Evolutionary conservation across 1,140 invertebrate species (phyloP).

Genomic region (Drosophila paulistorum): DNA sequence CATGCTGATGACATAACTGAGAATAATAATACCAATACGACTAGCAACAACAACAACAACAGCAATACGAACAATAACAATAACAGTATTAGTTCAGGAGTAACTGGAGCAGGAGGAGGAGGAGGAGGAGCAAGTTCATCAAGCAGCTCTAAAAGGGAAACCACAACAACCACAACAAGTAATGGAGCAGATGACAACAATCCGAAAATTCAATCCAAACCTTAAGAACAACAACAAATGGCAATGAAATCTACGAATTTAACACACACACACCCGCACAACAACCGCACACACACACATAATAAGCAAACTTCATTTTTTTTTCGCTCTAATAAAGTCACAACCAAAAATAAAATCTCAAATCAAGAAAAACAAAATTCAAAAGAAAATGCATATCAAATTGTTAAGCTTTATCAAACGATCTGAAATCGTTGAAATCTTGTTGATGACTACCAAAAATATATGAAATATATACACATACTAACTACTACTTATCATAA

Average conservation of each 20-base stretch:
- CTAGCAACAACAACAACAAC: conserved; percentile 24
- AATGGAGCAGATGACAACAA: conserved; percentile 13
- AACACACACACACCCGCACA: conserved; percentile 27
- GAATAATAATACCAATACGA: conserved; percentile 24
- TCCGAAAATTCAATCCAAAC: not conserved
- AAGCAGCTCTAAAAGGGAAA: conserved; percentile 40
- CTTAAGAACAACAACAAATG: not conserved
- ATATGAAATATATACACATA: not conserved
- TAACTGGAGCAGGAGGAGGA: not conserved
- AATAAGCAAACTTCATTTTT: conserved; percentile 37
- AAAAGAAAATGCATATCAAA: conserved; percentile 8
- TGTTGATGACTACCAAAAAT: not conserved
- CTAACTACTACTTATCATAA: not conserved
- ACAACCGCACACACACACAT: conserved; percentile 18
- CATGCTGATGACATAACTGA: conserved; percentile 86
- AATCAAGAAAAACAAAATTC: too few relatives aligned
- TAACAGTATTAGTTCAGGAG: conserved; percentile 22
- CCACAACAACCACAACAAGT: conserved; percentile 21
- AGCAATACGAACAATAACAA: conserved; percentile 29
- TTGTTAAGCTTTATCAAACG: conserved; percentile 2
- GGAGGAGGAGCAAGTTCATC: not conserved
- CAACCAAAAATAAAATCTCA: conserved; percentile 12
- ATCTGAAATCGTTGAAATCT: not conserved
- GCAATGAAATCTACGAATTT: conserved; percentile 52
- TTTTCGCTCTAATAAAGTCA: conserved; percentile 41